Conservation (phyloP, 2,888 invertebrate species). For the Drosophila falleni region DNA sequence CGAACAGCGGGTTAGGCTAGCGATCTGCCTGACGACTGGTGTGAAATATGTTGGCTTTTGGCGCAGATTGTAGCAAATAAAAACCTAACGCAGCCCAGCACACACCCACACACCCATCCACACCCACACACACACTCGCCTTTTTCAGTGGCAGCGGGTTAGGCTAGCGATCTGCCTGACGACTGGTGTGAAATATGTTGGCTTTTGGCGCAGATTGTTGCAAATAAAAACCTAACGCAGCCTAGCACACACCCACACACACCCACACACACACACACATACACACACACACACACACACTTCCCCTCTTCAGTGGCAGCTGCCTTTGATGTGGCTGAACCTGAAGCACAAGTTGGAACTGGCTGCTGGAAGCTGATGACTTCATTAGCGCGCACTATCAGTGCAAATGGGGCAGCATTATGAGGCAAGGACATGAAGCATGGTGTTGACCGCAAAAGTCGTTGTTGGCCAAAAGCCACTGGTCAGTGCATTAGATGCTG, state of each 20-base stretch:
- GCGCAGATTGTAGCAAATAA: slow-evolving; percentile 66
- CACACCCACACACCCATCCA: background rate
- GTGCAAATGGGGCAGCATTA: slow-evolving; percentile 66
- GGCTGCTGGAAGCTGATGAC: slow-evolving; percentile 66
- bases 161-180: slow-evolving; percentile 23
- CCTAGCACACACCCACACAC: slow-evolving; percentile 12
- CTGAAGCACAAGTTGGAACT: slow-evolving; percentile 36
- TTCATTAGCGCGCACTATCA: slow-evolving; percentile 79
- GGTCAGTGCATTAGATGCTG: slow-evolving; percentile 68
- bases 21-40: slow-evolving; percentile 28
- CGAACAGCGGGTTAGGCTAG: slow-evolving; percentile 32
- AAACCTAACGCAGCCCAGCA: slow-evolving; percentile 50
- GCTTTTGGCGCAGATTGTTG: slow-evolving; percentile 48
- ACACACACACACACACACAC: slow-evolving; percentile 12
- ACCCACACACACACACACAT: slow-evolving; percentile 1
- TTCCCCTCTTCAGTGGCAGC: background rate
- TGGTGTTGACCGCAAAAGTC: slow-evolving; percentile 64
- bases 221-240: slow-evolving; percentile 68
- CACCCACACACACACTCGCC: slow-evolving; percentile 1
- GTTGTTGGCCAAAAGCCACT: slow-evolving; percentile 51
- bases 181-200: slow-evolving; percentile 51
- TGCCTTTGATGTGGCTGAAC: slow-evolving; percentile 64
- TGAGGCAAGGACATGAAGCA: slow-evolving; percentile 43
- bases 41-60: slow-evolving; percentile 49
- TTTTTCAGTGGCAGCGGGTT: slow-evolving; percentile 18